Conservation (phyloP, 2,888 invertebrate genomes). For the Lithophane socia region DNA sequence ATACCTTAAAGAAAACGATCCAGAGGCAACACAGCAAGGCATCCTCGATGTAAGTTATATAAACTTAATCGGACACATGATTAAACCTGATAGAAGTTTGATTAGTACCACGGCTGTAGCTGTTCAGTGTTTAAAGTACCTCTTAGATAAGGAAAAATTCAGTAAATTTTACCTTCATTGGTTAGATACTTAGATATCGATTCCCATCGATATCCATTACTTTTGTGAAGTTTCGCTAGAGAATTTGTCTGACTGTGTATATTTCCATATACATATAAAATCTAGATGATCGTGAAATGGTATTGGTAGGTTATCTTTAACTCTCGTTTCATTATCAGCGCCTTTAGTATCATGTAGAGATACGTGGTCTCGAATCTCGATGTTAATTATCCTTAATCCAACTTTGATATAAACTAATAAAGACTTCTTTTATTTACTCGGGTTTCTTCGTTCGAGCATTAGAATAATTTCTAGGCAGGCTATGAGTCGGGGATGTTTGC, state of each 20-base stretch:
- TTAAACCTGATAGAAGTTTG: not conserved
- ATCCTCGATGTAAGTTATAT: constrained; percentile 90
- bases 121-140: not conserved
- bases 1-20: constrained; percentile 89
- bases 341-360: not conserved
- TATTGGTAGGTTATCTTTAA: not conserved
- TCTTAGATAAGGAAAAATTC: too few relatives aligned
- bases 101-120: not conserved
- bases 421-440: not conserved
- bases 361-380: not conserved
- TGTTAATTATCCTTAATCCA: not conserved
- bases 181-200: not conserved
- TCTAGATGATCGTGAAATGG: not conserved
- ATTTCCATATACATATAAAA: not conserved
- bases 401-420: not conserved
- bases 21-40: constrained; percentile 84
- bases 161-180: not conserved
- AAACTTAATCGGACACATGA: not conserved
- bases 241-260: not conserved
- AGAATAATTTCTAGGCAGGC: too few relatives aligned
- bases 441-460: too few relatives aligned
- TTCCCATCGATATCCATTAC: not conserved
- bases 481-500: not conserved
- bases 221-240: not conserved
- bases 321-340: not conserved